Evolutionary conservation across 1,140 invertebrate species (phyloP).

Genomic region (Drosophila ananassae): DNA sequence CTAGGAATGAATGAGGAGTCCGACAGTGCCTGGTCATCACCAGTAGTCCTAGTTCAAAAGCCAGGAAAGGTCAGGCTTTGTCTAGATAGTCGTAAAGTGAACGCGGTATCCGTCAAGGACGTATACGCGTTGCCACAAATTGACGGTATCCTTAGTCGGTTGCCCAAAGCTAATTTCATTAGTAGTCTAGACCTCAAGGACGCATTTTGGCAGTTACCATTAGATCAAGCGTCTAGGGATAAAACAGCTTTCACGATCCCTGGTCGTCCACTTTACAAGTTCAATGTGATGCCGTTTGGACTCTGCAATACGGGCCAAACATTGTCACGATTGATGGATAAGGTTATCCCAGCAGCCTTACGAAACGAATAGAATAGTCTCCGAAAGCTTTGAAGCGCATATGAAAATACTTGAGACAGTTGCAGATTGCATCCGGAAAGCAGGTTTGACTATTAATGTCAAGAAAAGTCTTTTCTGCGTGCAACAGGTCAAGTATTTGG

Average conservation of each 20-base stretch:
- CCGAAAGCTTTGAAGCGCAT: constrained; percentile 3
- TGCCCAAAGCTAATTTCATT: background rate
- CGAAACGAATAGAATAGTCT: background rate
- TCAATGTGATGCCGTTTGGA: background rate
- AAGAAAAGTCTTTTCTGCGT: too few relatives aligned
- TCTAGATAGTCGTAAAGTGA: background rate
- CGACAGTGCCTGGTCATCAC: background rate
- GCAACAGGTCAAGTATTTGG: too few relatives aligned
- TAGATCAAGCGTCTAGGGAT: too few relatives aligned
- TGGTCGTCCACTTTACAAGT: too few relatives aligned
- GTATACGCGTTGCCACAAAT: background rate
- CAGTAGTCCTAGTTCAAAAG: too few relatives aligned
- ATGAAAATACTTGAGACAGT: background rate
- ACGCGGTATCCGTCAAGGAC: background rate
- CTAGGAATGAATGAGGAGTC: constrained; percentile 7
- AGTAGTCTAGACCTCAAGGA: background rate
- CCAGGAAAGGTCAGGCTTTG: background rate
- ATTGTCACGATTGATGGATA: constrained; percentile 5
- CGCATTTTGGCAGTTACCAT: background rate
- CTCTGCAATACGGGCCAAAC: constrained; percentile 4
- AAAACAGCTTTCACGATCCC: too few relatives aligned
- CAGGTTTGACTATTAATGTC: too few relatives aligned
- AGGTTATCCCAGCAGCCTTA: background rate
- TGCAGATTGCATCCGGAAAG: background rate
- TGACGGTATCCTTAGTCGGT: background rate